Conservation (phyloP, 2,888 invertebrate genomes). For the Lithosia quadra region DNA sequence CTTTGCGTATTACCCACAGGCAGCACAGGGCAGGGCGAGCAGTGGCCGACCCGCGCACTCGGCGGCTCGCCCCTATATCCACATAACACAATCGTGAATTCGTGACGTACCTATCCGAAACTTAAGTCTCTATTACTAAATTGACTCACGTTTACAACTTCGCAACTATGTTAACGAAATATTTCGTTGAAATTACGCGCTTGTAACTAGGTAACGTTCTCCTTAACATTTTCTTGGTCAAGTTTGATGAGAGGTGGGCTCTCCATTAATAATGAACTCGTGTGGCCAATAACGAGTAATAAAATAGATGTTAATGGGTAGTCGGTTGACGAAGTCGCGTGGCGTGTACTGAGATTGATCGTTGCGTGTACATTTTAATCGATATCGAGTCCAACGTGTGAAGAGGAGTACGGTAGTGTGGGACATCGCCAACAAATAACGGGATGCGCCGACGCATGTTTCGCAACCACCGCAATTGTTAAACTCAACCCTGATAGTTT, state of each 20-base stretch:
- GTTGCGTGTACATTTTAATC: conserved; percentile 26
- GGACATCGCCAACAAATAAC: conserved; percentile 82
- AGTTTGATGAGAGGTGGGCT: conserved; percentile 59
- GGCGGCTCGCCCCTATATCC: conserved; percentile 52
- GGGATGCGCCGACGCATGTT: conserved; percentile 76
- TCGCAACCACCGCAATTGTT: conserved; percentile 80
- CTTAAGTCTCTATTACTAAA: conserved; percentile 72
- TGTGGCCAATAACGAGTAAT: conserved; percentile 33
- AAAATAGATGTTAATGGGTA: background rate
- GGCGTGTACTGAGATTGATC: conserved; percentile 33
- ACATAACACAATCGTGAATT: conserved; percentile 59
- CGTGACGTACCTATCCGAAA: conserved; percentile 65
- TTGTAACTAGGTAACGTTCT: conserved; percentile 61
- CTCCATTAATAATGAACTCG: conserved; percentile 25
- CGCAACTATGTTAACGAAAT: conserved; percentile 79
- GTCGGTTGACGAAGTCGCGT: conserved; percentile 25
- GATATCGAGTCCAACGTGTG: conserved; percentile 35
- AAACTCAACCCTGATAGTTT: conserved; percentile 86
- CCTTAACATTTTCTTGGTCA: conserved; percentile 72
- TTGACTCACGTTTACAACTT: conserved; percentile 79
- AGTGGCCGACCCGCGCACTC: conserved; percentile 36
- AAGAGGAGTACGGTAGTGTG: conserved; percentile 55
- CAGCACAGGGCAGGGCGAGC: conserved; percentile 44
- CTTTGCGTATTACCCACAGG: conserved; percentile 65
- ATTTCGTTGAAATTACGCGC: conserved; percentile 70